Conservation (phyloP, 2,113 vertebrate species). For the Charadrius vociferus region DNA sequence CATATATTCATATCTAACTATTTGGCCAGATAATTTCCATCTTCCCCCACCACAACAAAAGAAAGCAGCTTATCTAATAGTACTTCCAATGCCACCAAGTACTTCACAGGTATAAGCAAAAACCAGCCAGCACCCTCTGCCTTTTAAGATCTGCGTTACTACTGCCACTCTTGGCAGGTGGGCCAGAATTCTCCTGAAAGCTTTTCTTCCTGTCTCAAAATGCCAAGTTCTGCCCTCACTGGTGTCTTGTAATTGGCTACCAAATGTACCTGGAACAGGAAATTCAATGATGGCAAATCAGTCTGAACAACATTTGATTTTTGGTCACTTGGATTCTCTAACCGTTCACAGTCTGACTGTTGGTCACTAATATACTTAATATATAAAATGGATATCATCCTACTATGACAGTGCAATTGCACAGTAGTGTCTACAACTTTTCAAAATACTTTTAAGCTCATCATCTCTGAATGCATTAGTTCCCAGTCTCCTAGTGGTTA, state of each 20-base stretch:
- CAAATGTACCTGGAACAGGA: background rate
- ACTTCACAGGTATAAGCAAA: constrained; percentile 34
- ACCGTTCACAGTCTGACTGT: background rate
- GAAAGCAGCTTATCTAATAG: constrained; percentile 52
- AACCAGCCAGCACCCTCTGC: constrained; percentile 21
- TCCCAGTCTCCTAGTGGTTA: background rate
- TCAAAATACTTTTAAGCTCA: background rate
- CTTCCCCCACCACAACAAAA: constrained; percentile 38
- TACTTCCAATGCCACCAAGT: constrained; percentile 18
- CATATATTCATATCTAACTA: constrained; percentile 51
- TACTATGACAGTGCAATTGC: background rate
- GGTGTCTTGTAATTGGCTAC: background rate
- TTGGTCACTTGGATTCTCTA: constrained; percentile 11
- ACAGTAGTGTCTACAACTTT: background rate
- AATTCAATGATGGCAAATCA: background rate
- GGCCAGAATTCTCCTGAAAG: constrained; percentile 9
- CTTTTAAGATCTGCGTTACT: background rate
- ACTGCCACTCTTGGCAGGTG: background rate
- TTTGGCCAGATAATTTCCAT: constrained; percentile 52
- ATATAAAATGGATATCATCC: background rate
- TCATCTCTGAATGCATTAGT: background rate
- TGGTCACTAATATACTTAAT: background rate
- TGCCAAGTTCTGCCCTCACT: background rate
- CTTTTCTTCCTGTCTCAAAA: background rate
- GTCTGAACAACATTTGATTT: background rate